Conservation (phyloP, 2,113 vertebrate genomes). For the Chionis minor region DNA sequence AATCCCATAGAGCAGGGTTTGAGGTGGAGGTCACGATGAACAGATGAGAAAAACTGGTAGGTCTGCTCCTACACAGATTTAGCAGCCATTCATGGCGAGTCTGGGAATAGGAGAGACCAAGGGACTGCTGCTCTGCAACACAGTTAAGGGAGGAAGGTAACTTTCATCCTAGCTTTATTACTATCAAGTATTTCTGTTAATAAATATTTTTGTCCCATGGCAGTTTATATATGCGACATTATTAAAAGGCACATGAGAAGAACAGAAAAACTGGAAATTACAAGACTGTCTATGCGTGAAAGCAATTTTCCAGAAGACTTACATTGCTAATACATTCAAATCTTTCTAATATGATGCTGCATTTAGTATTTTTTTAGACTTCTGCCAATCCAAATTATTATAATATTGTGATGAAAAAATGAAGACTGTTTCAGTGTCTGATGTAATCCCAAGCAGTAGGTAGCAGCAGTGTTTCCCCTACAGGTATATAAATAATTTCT, state of each 20-base stretch:
- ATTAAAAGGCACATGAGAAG: neutral
- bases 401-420: neutral
- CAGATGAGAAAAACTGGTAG: neutral
- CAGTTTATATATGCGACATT: slow-evolving; percentile 9
- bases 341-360: neutral
- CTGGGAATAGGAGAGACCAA: neutral
- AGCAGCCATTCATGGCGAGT: neutral
- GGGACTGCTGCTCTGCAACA: neutral
- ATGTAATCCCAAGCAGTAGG: neutral
- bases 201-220: slow-evolving; percentile 12
- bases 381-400: neutral
- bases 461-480: neutral
- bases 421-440: neutral
- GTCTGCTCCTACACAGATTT: neutral
- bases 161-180: neutral
- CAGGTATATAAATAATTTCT: neutral
- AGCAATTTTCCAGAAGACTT: slow-evolving; percentile 49
- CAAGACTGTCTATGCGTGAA: neutral
- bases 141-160: neutral
- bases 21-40: neutral
- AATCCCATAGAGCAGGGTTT: neutral
- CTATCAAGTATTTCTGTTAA: neutral
- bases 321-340: neutral
- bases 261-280: slow-evolving; percentile 30
- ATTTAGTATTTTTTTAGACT: neutral